Percentiles rank a stretch among this genome's conserved stretches.
These are phyloP conservation scores for Oreochromis tanganicae DNA, from an alignment of 2,113 vertebrate genomes.

Conservation along the genomic window DNA sequence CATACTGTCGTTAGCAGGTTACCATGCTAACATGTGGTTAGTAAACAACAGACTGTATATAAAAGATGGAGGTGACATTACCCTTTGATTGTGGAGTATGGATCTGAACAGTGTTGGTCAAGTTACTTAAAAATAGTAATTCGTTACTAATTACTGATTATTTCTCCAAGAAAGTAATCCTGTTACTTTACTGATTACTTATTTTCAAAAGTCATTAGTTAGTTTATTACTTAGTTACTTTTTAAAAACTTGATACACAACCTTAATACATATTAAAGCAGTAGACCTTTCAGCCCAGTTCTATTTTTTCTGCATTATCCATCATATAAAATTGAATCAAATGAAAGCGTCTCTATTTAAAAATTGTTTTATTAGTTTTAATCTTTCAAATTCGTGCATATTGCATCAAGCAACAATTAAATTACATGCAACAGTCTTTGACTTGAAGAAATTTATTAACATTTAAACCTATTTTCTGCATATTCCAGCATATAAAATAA, in stretches of 20 bases:
- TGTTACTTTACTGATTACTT: neutral
- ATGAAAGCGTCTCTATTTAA: neutral
- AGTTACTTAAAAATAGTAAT: neutral
- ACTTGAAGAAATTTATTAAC: neutral
- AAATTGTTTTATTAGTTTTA: neutral
- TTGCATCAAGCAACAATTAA: neutral
- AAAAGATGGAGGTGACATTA: neutral
- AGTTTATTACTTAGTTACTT: neutral
- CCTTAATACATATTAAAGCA: neutral
- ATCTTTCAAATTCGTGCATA: neutral
- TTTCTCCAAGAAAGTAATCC: neutral
- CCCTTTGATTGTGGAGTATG: neutral
- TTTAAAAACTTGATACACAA: neutral
- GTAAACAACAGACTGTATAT: neutral
- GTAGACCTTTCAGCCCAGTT: neutral
- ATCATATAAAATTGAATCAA: neutral
- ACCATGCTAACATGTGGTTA: neutral
- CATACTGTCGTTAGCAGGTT: neutral
- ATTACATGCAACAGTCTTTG: neutral
- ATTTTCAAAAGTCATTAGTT: neutral
- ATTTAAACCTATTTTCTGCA: neutral
- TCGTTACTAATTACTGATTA: neutral
- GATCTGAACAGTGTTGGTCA: neutral
- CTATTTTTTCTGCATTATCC: neutral
- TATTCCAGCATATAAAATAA: neutral